Base-by-base conservation (phyloP, 2,113 vertebrate genomes). In the Myocastor coypus region DNA sequence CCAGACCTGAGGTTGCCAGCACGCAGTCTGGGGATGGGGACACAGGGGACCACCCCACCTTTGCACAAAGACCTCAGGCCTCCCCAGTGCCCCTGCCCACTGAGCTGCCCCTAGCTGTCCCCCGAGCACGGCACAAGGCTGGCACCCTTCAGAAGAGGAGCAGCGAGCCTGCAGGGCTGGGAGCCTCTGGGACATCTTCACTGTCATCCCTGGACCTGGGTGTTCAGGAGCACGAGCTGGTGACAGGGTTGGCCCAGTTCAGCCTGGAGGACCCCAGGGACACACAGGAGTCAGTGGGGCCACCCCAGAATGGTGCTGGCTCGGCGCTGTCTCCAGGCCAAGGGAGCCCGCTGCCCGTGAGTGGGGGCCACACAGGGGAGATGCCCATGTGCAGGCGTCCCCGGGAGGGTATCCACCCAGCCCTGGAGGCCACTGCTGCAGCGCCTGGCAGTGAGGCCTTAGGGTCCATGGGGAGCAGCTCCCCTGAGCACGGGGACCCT, bases 151-250 rank as follows among this genome's bases (percentile, higher is more conserved):
- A 81, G 12, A 98, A 97, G 68, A 95, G 68, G 78, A 97, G 97
- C 68, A 37, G 92, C 0, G 97, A 94, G 20, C 98, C 98, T 0
- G 40, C 83, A 77, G 92, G 89, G 83, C 61, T 97, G 89, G 85
- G 94, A 0, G 4, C 30, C n/a, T n/a, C 94, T 97, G 77, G 97
- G 95, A 52, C 37, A 12, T 81, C 98, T 63, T 95, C 97, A 37
- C 97, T 98, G 89, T 98, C 98, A 37, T 98, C 98, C 4, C 97
- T 99, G 97, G 98, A 98, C 32, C 97, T 99, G 30, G 99, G 97
- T 37, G 90, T 99, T 61, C 98, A 99, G 98, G 99, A 99, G 73
- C 98, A 92, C n/a, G 99, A 99, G 85, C 97, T 99, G 92, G 99
- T 99, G 94, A 98, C 97, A 42, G 99, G 98, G 24, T 98, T 99